phyloP scores from a whole-genome alignment of 2,797 vertebrate genomes.

The Apogon hyalosoma region DNA sequence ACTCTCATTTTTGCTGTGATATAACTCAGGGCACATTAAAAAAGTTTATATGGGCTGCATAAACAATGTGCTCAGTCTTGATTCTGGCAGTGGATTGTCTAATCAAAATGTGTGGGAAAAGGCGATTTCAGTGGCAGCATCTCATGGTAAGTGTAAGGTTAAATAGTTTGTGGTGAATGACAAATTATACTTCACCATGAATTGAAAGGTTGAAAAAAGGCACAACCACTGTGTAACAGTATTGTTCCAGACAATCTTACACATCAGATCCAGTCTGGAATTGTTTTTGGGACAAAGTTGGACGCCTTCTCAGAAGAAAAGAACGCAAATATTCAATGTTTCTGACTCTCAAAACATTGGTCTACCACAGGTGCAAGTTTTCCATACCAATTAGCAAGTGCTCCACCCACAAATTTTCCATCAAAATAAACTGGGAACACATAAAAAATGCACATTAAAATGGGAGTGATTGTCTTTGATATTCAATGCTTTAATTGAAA shows the following conservation, averaged over 20 bases:
- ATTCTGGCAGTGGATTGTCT: slow-evolving; percentile 16
- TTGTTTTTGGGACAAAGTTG: slow-evolving; percentile 69
- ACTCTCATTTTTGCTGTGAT: slow-evolving; percentile 21
- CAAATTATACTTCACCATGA: slow-evolving; percentile 35
- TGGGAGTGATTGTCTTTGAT: slow-evolving; percentile 84
- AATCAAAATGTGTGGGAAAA: slow-evolving; percentile 15
- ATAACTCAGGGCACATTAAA: slow-evolving; percentile 45
- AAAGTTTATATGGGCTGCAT: slow-evolving; percentile 25
- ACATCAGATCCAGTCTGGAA: slow-evolving; percentile 68
- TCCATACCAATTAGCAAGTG: slow-evolving; percentile 83
- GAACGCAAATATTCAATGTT: slow-evolving; percentile 80
- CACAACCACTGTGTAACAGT: slow-evolving; percentile 33
- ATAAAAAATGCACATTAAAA: slow-evolving; percentile 82
- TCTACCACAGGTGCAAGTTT: slow-evolving; percentile 86
- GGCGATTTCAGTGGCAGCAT: slow-evolving; percentile 13
- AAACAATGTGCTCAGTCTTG: slow-evolving; percentile 43
- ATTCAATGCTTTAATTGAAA: slow-evolving; percentile 84
- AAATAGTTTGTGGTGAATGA: slow-evolving; percentile 50
- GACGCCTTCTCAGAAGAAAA: slow-evolving; percentile 69
- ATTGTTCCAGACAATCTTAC: slow-evolving; percentile 72
- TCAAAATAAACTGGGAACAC: slow-evolving; percentile 81
- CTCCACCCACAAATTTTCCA: slow-evolving; percentile 83
- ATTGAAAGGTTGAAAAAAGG: slow-evolving; percentile 46
- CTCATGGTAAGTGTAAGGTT: slow-evolving; percentile 16
- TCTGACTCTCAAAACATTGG: slow-evolving; percentile 82